Base-by-base conservation (phyloP, 2,113 vertebrate genomes). In the Limanda limanda region DNA sequence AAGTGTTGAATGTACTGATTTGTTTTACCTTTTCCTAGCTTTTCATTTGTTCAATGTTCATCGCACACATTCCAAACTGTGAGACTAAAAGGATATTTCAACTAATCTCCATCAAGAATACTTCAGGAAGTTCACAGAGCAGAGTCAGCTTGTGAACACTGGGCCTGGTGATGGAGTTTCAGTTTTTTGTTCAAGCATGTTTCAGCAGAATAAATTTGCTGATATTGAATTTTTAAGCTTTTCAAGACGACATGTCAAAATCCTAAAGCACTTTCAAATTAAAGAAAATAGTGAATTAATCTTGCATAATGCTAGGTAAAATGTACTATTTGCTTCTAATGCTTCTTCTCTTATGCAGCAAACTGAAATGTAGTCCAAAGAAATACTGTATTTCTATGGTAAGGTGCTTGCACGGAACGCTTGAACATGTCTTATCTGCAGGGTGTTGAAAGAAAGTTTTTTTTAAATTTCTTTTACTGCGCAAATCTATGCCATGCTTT, bases 341-440 rank as follows among this genome's bases (percentile, higher is more conserved):
- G 5, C 45, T 18, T 48, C 45, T 5, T 17, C 45, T 17, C 35
- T 3, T 47, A 11, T 54, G 20, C 35, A 57, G 57, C 17, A 10
- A 55, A 21, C 21, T 54, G n/a, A 71, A 65, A 74, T 68, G 11
- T 25, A 21, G 21, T 54, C 7, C 1, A 18, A 7, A 48, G 40
- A 42, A 51, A 31, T 31, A 31, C 31, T 66, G 54, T 24, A 69
- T 23, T 54, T 61, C 65, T 20, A n/a, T 64, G 15, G 54, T 15
- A 15, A 15, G 20, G n/a, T 61, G 13, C 55, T 35, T 78, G 1
- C 1, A 63, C 17, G 35, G 18, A 61, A 40, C 48, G 66, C 18
- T 82, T 23, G 52, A 5, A 71, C 52, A 65, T 9, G 42, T 40
- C 14, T 55, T 52, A 67, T 73, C 63, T 68, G 21, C 63, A 66